Percentiles rank a stretch among this genome's conserved stretches.
phyloP scores from a whole-genome alignment of 2,888 invertebrate species.

The Plagodis dolabraria region DNA sequence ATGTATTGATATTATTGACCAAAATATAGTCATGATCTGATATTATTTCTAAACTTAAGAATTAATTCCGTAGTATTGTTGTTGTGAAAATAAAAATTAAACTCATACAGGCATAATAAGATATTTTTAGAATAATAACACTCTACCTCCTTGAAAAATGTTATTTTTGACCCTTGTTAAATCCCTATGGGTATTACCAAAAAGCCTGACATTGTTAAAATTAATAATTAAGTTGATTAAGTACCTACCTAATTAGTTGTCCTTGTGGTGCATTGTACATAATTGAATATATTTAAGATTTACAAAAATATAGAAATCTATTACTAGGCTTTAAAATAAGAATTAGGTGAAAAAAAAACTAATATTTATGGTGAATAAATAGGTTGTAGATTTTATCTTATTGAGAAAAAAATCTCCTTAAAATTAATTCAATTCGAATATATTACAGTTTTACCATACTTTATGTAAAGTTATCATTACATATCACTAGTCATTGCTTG shows the following conservation, averaged over 20 bases:
- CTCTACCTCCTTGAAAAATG: slow-evolving; percentile 70
- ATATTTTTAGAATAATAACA: slow-evolving; percentile 53
- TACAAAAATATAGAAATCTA: background rate
- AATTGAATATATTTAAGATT: slow-evolving; percentile 11
- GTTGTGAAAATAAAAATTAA: slow-evolving; percentile 13
- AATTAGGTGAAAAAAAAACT: too few species aligned
- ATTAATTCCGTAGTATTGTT: slow-evolving; percentile 25
- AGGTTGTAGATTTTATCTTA: slow-evolving; percentile 11
- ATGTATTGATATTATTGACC: slow-evolving; percentile 34
- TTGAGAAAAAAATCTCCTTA: slow-evolving; percentile 42
- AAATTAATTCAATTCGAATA: slow-evolving; percentile 32
- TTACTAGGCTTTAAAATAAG: too few species aligned
- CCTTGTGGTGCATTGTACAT: slow-evolving; percentile 71
- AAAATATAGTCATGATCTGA: slow-evolving; percentile 45
- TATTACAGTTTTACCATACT: slow-evolving; percentile 66
- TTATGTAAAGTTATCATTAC: slow-evolving; percentile 79
- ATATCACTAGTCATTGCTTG: slow-evolving; percentile 82
- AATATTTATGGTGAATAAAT: background rate
- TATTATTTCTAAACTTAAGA: slow-evolving; percentile 33
- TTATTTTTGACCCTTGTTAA: slow-evolving; percentile 55
- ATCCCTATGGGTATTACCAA: slow-evolving; percentile 71
- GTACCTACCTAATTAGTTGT: slow-evolving; percentile 42
- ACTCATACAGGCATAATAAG: slow-evolving; percentile 54
- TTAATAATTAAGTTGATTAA: slow-evolving; percentile 47
- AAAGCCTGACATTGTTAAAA: slow-evolving; percentile 69